phyloP scores from a whole-genome alignment of 2,797 vertebrate species.

The Pelochelys cantorii region DNA sequence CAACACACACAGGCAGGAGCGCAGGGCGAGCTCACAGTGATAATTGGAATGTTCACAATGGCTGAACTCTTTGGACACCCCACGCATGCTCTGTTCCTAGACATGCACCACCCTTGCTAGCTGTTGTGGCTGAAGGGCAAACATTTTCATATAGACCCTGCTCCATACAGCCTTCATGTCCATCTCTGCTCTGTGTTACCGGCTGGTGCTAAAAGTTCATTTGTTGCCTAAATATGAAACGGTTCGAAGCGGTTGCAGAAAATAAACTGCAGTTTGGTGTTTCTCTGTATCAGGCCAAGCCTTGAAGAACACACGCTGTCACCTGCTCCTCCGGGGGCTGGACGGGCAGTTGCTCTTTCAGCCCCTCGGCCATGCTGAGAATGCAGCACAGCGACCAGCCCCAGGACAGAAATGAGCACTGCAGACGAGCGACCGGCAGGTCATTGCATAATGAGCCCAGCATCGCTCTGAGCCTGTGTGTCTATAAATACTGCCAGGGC shows the following conservation, averaged over 20 bases:
- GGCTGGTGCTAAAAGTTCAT: neutral
- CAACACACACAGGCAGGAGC: too few relatives aligned
- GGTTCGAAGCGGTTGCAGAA: neutral
- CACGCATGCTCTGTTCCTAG: neutral
- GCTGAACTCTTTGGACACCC: neutral
- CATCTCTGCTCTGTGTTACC: neutral
- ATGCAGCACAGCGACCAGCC: neutral
- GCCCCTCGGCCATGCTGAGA: neutral
- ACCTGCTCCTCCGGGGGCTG: neutral
- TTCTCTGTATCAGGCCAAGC: neutral
- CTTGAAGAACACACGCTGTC: neutral
- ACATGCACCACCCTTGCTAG: neutral
- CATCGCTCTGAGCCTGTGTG: neutral
- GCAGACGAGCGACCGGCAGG: neutral
- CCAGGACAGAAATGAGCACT: neutral
- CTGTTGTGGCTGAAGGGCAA: neutral
- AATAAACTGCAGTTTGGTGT: neutral
- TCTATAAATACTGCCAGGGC: neutral
- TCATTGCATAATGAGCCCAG: neutral
- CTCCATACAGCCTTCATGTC: neutral
- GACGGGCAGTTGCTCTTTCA: neutral
- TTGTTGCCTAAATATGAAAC: neutral
- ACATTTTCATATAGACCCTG: neutral
- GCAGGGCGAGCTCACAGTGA: neutral
- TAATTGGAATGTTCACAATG: neutral